Evolutionary conservation across 2,888 invertebrate species (phyloP).

Genomic region (Cephus runcator): DNA sequence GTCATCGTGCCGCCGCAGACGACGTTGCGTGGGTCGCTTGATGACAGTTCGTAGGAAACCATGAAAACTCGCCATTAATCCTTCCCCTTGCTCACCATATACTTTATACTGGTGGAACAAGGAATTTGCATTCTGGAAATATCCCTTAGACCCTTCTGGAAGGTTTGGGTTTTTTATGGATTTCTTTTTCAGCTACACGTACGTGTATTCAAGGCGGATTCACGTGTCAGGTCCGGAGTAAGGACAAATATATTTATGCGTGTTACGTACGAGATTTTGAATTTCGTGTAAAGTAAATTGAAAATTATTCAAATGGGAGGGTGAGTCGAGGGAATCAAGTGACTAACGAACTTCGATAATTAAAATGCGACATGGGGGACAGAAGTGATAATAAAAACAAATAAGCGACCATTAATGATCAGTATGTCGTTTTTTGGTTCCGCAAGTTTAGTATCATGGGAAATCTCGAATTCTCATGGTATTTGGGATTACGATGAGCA

Average conservation of each 20-base stretch:
- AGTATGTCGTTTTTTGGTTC: background rate
- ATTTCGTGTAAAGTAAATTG: no score
- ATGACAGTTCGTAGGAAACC: background rate
- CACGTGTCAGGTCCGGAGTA: background rate
- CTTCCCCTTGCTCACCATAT: background rate
- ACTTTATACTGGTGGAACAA: background rate
- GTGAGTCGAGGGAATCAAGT: slow-evolving; percentile 3
- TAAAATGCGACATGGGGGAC: slow-evolving; percentile 3
- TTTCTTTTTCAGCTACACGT: background rate
- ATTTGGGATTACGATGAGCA: background rate
- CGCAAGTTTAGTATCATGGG: background rate
- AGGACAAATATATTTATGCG: background rate
- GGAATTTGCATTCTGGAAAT: background rate
- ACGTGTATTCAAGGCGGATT: background rate
- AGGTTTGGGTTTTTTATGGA: background rate
- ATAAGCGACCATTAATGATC: background rate
- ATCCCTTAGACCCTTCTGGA: background rate
- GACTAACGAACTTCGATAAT: slow-evolving; percentile 18
- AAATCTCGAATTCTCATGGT: background rate
- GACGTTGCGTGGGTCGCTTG: background rate
- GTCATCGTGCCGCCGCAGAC: background rate
- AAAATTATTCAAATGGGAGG: background rate
- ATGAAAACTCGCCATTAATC: background rate
- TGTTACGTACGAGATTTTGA: no score
- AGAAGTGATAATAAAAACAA: background rate